Evolutionary conservation across 2,797 vertebrate species (phyloP).

Genomic region (Sebastes itinus): DNA sequence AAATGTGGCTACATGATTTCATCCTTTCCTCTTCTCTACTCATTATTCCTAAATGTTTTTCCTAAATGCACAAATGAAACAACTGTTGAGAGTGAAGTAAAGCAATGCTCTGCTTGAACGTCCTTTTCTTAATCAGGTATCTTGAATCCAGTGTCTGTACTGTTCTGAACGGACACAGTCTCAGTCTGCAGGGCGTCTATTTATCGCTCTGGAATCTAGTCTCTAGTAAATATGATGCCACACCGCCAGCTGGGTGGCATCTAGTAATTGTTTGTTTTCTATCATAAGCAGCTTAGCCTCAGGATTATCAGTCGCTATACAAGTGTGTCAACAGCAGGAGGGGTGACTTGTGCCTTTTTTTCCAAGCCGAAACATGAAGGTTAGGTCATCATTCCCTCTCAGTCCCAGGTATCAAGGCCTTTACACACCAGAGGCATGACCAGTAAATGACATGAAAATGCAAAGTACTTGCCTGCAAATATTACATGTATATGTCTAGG

Average conservation of each 20-base stretch:
- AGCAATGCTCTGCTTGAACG: background rate
- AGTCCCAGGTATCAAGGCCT: background rate
- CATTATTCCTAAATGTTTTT: background rate
- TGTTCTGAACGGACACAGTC: background rate
- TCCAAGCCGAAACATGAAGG: background rate
- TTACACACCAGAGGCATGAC: background rate
- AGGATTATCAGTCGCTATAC: conserved; percentile 54
- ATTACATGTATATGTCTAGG: background rate
- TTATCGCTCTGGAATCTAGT: background rate
- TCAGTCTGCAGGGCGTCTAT: background rate
- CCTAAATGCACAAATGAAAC: background rate
- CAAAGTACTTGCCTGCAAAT: background rate
- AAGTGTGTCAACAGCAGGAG: conserved; percentile 33
- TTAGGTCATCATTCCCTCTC: background rate
- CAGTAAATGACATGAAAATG: background rate
- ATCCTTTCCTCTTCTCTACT: background rate
- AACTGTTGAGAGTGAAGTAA: background rate
- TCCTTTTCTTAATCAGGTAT: too few relatives aligned
- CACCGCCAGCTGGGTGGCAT: conserved; percentile 42
- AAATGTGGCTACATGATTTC: background rate
- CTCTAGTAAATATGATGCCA: background rate
- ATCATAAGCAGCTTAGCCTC: conserved; percentile 65
- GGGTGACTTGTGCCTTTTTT: conserved; percentile 4
- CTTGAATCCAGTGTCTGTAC: background rate
- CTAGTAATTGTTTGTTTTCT: conserved; percentile 72